Evolutionary conservation across 64 coral and sea anemone genomes (phyloP).

Genomic region (Trachythela sp.): DNA sequence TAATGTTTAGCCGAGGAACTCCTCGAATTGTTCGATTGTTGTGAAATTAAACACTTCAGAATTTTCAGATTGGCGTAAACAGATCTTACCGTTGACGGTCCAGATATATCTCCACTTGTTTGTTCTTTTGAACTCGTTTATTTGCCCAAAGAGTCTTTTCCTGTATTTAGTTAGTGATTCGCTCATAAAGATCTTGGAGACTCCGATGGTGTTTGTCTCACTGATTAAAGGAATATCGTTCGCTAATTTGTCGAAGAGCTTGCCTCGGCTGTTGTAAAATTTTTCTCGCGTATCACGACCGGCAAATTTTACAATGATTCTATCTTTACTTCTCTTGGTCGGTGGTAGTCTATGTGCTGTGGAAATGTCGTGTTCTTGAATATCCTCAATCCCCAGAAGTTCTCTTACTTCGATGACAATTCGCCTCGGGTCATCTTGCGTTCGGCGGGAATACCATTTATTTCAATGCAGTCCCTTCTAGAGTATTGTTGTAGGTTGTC

Average conservation of each 20-base stretch:
- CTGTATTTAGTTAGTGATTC: conserved; percentile 18
- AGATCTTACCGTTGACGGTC: conserved; percentile 11
- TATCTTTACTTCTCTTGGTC: not conserved
- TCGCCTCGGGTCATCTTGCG: conserved; percentile 1
- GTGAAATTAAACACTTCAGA: not conserved
- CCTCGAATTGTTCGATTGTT: conserved; percentile 32
- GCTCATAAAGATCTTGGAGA: not conserved
- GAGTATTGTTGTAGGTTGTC: conserved; percentile 20
- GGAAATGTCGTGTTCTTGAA: not conserved
- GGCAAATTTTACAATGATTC: conserved; percentile 22
- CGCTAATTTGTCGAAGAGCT: too few relatives aligned
- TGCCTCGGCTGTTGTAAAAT: not conserved
- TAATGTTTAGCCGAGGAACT: conserved; percentile 13
- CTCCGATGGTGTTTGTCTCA: not conserved
- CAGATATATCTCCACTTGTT: not conserved
- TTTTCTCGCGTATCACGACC: not conserved
- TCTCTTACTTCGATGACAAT: conserved; percentile 4
- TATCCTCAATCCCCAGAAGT: not conserved
- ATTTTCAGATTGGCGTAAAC: not conserved
- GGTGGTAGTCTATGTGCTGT: not conserved
- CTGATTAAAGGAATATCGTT: too few relatives aligned
- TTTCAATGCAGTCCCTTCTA: conserved; percentile 19
- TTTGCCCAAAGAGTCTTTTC: conserved; percentile 7
- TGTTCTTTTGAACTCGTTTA: conserved; percentile 24
- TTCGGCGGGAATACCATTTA: not conserved